Conservation (phyloP, 2,113 vertebrate genomes). For the Brachyhypopomus occidentalis region DNA sequence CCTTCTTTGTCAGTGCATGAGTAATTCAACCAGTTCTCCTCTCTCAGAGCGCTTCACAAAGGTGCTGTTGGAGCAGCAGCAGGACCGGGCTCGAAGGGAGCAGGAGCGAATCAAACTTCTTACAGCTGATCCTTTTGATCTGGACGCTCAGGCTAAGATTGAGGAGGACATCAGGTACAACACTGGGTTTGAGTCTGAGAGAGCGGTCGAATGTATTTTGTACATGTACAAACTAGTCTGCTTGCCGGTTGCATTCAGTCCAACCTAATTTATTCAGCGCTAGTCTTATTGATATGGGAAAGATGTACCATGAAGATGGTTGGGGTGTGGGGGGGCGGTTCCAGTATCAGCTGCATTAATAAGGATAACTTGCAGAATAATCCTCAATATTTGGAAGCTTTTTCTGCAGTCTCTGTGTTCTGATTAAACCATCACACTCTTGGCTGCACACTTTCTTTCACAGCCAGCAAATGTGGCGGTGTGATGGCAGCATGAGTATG, state of each 20-base stretch:
- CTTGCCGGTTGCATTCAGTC: background rate
- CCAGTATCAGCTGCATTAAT: too few relatives aligned
- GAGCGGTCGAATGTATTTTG: too few relatives aligned
- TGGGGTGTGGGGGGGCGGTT: too few relatives aligned
- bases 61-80: constrained; percentile 93
- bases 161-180: constrained; percentile 96
- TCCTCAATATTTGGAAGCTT: too few relatives aligned
- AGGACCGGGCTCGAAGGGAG: constrained; percentile 91
- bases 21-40: background rate
- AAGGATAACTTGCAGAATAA: too few relatives aligned
- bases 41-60: constrained; percentile 88
- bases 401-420: too few relatives aligned
- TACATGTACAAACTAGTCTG: background rate
- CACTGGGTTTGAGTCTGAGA: background rate
- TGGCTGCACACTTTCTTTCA: too few relatives aligned
- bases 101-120: constrained; percentile 94
- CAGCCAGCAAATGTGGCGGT: too few relatives aligned
- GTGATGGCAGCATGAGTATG: too few relatives aligned
- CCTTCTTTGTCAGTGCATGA: background rate
- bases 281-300: too few relatives aligned
- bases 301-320: too few relatives aligned
- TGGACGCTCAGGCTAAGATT: constrained; percentile 98
- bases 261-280: background rate
- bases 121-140: constrained; percentile 94
- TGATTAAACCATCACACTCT: too few relatives aligned